Conservation (phyloP, 64 coral and sea anemone genomes). For the Porites lutea region DNA sequence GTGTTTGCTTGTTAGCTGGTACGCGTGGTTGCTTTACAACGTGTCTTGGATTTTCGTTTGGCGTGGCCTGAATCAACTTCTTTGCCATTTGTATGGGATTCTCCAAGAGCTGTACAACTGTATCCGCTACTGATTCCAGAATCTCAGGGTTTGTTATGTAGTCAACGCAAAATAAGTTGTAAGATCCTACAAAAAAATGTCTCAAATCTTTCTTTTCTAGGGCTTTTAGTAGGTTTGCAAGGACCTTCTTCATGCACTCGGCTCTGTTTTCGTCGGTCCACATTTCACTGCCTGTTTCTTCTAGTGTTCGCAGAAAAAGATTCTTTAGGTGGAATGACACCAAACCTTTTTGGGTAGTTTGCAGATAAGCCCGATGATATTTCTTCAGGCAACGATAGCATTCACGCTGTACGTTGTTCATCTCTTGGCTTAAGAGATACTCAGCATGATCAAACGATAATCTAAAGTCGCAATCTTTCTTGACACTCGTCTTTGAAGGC, state of each 20-base stretch:
- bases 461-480: conserved; percentile 62
- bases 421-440: conserved; percentile 60
- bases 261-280: conserved; percentile 74
- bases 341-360: conserved; percentile 4
- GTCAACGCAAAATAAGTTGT: conserved; percentile 62
- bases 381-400: conserved; percentile 76
- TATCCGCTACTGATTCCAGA: conserved; percentile 17
- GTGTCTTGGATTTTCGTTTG: not conserved
- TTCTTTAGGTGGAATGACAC: conserved; percentile 78
- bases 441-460: conserved; percentile 77
- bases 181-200: conserved; percentile 72
- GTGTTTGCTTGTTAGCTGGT: not conserved
- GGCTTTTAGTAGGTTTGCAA: not conserved
- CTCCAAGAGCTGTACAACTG: conserved; percentile 50
- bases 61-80: not conserved
- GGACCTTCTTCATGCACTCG: conserved; percentile 53
- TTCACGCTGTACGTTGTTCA: conserved; percentile 63
- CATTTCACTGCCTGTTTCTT: conserved; percentile 69
- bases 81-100: conserved; percentile 54
- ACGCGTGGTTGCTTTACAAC: not conserved
- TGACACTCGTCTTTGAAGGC: conserved; percentile 19
- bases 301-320: conserved; percentile 65
- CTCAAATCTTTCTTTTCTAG: conserved; percentile 34
- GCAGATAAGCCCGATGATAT: conserved; percentile 64
- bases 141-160: conserved; percentile 46